Evolutionary conservation across 2,888 invertebrate species (phyloP).

Genomic region (Mayetiola destructor): DNA sequence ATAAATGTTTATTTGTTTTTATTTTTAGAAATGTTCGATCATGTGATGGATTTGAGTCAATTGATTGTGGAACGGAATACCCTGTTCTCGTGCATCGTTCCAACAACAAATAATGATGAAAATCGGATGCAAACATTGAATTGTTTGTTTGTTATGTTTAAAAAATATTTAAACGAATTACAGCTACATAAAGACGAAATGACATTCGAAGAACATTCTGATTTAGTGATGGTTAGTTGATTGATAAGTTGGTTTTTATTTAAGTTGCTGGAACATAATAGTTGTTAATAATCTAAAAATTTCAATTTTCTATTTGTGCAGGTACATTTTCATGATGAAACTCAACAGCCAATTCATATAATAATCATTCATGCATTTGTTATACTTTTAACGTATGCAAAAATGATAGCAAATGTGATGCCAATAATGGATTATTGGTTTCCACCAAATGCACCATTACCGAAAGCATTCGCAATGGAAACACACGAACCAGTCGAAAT

Average conservation of each 20-base stretch:
- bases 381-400: slow-evolving; percentile 60
- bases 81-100: slow-evolving; percentile 68
- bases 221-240: slow-evolving; percentile 28
- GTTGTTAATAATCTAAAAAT: not conserved
- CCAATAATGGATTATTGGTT: slow-evolving; percentile 76
- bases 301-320: not conserved
- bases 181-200: slow-evolving; percentile 32
- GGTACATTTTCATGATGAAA: slow-evolving; percentile 32
- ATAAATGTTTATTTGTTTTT: not conserved
- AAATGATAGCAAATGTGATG: slow-evolving; percentile 32
- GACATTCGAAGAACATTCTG: slow-evolving; percentile 34
- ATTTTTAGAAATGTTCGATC: slow-evolving; percentile 43
- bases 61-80: slow-evolving; percentile 81
- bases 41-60: slow-evolving; percentile 71
- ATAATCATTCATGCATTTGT: slow-evolving; percentile 67
- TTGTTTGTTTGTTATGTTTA: slow-evolving; percentile 55
- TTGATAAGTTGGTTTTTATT: not conserved
- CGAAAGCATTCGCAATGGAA: slow-evolving; percentile 62
- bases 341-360: slow-evolving; percentile 32
- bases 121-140: slow-evolving; percentile 46
- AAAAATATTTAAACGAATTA: slow-evolving; percentile 57
- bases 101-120: slow-evolving; percentile 36
- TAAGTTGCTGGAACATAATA: not conserved
- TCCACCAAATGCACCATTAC: slow-evolving; percentile 53
- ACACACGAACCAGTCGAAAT: slow-evolving; percentile 75